These are phyloP conservation scores for Cephus nigrinus DNA, from an alignment of 2,888 invertebrate species.

Conservation along the genomic window DNA sequence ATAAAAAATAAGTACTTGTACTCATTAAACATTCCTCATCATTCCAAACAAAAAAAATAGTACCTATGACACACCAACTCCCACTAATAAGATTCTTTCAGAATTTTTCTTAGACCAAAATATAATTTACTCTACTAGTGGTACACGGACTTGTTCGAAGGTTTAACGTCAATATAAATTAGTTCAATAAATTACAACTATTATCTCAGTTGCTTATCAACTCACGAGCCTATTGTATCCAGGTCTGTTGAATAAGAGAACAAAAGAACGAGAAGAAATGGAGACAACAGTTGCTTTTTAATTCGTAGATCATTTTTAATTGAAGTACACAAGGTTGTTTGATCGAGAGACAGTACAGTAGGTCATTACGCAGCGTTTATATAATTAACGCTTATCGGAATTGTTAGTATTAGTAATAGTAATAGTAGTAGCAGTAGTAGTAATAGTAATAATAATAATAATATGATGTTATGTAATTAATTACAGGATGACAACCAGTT, in stretches of 20 bases:
- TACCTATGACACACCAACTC: not conserved
- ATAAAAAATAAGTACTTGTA: not conserved
- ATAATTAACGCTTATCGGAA: slow-evolving; percentile 8
- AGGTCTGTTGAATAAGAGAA: not conserved
- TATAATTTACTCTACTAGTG: not conserved
- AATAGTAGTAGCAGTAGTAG: not conserved
- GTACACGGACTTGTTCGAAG: not conserved
- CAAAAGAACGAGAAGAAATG: not conserved
- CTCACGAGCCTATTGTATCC: not conserved
- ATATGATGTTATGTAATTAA: slow-evolving; percentile 9
- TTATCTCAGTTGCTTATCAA: not conserved
- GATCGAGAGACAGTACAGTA: slow-evolving; percentile 12
- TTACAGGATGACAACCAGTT: slow-evolving; percentile 9
- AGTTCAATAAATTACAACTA: not conserved
- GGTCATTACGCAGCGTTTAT: slow-evolving; percentile 12
- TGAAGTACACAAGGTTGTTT: slow-evolving; percentile 4
- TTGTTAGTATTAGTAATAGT: not conserved
- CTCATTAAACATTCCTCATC: not conserved
- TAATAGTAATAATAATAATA: not conserved
- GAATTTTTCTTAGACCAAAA: not conserved
- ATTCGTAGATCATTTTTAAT: slow-evolving; percentile 16
- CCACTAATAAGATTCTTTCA: not conserved
- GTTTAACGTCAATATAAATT: not conserved
- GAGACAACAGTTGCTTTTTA: slow-evolving; percentile 9
- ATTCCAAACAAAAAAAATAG: not conserved